Evolutionary conservation across 2,888 invertebrate species (phyloP), one percentile per base, ranked within the genome.

Genomic region (Zaprionus lineosus): DNA sequence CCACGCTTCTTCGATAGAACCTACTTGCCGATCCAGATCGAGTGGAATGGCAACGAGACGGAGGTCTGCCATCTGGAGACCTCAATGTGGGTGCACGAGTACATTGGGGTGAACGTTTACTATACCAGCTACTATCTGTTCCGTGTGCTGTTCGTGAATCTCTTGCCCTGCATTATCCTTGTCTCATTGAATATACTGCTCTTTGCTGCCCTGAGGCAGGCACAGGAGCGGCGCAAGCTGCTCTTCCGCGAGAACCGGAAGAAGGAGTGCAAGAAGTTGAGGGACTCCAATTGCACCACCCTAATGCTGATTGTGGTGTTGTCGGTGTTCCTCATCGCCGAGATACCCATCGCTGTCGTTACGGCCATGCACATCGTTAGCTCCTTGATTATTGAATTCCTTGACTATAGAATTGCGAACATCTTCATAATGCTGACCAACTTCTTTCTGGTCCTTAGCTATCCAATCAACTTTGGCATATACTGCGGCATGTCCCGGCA

Each of bases 401-500:
- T 96, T 37, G 94, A 96, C 89, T 96, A 96, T 83, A 91, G 93
- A 68, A 93, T 95, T 44, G 95, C 95, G 9, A 95, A 95, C 86
- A 92, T 94, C 14, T 91, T 95, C 63, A 94, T 96, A 53, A 89
- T 95, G 61, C 93, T 96, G 86, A 96, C 96, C 7, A 98, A 98
- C 91, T 97, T 98, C 91, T 95, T 96, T 88, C 95, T 98, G 60
- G 94, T 97, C 56, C 92, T 97, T 28, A 96, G 96, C 37, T 97
- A 97, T 90, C 97, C 97, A 7, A 94, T 97, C 55, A 97, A 98
- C 89, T 98, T 98, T 86, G 97, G 97, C 59, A 97, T 98, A 70
- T 98, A 98, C 87, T 98, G 97, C 88, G 97, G 97, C 14, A 98
- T 98, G 98, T 97, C 96, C 21, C 91, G 96, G 21, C 97, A 96